Conservation (phyloP, 2,888 invertebrate genomes). For the Sinotaia quadrata region DNA sequence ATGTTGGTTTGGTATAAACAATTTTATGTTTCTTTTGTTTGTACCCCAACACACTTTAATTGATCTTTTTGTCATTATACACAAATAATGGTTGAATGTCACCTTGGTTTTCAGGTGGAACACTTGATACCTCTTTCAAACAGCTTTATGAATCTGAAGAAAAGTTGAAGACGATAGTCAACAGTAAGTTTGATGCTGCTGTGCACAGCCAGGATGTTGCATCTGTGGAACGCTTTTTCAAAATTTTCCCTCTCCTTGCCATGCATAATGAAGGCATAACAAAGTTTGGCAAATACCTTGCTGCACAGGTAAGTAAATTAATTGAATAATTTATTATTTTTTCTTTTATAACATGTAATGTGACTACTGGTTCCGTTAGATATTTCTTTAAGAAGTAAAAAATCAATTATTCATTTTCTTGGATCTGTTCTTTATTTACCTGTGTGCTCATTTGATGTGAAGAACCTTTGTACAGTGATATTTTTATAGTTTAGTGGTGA, state of each 20-base stretch:
- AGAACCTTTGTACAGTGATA: too few species aligned
- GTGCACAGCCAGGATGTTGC: conserved; percentile 89
- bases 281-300: conserved; percentile 89
- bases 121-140: conserved; percentile 81
- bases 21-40: background rate
- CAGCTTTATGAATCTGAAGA: conserved; percentile 84
- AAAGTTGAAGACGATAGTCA: conserved; percentile 81
- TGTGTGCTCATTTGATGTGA: too few species aligned
- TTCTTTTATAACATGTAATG: too few species aligned
- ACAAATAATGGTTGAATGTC: too few species aligned
- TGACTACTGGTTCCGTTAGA: too few species aligned
- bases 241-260: conserved; percentile 94
- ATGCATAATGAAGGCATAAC: conserved; percentile 91
- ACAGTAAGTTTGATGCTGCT: conserved; percentile 86
- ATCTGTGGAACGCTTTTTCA: conserved; percentile 94
- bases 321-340: too few species aligned
- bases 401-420: too few species aligned
- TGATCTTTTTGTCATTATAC: too few species aligned
- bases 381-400: too few species aligned
- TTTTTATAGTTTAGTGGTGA: too few species aligned
- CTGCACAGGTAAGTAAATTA: conserved; percentile 79
- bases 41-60: background rate
- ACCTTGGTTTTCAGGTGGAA: too few species aligned
- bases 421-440: too few species aligned
- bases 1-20: background rate